A percentile compares a stretch with the other conserved stretches of the same genome.
These are phyloP conservation scores for Heliangelus exortis DNA, from an alignment of 2,797 vertebrate genomes.

Conservation along the genomic window DNA sequence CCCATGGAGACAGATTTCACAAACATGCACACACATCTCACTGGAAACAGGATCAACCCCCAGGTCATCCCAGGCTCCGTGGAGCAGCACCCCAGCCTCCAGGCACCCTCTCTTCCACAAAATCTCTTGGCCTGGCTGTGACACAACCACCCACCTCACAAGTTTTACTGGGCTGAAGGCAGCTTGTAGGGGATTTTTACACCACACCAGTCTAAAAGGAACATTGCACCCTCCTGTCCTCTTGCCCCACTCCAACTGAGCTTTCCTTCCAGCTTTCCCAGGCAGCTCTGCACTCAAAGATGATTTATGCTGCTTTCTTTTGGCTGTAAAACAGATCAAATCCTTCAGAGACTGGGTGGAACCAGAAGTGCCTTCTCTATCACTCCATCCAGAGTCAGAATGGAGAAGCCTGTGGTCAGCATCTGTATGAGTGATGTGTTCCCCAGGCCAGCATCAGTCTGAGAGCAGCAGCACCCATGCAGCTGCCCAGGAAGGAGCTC, in stretches of 20 bases:
- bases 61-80: neutral
- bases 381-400: neutral
- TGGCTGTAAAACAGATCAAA: constrained; percentile 41
- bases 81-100: constrained; percentile 16
- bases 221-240: neutral
- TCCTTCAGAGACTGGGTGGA: constrained; percentile 64
- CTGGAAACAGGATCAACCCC: neutral
- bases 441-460: rapidly evolving
- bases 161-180: neutral
- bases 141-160: constrained; percentile 3
- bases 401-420: constrained; percentile 2
- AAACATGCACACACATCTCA: constrained; percentile 4
- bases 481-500: neutral
- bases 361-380: constrained; percentile 32
- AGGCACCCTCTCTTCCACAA: constrained; percentile 28
- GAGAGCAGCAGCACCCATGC: neutral
- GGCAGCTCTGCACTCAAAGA: neutral
- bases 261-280: constrained; percentile 35
- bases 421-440: rapidly evolving
- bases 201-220: neutral
- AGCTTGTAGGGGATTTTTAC: neutral
- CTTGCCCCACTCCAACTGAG: constrained; percentile 8
- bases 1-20: constrained; percentile 51
- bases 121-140: neutral
- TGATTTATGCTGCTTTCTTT: constrained; percentile 53